Base-by-base conservation (phyloP, 2,113 vertebrate species). In the Seriola aureovittata region DNA sequence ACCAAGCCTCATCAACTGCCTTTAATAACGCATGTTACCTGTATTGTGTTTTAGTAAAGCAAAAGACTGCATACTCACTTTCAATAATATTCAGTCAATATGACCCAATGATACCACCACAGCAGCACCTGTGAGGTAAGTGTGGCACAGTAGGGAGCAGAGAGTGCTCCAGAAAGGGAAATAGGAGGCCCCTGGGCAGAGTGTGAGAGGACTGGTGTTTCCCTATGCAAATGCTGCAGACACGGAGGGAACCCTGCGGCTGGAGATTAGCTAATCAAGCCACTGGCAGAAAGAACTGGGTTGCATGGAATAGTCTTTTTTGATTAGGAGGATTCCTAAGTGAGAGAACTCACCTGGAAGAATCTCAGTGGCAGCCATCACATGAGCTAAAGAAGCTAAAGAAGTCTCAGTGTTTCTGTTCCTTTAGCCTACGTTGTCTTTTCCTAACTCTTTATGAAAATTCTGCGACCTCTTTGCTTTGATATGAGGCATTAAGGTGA, bases 261-360 rank as follows among this genome's bases (percentile, higher is more conserved):
- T 79, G 74, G 42, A 88, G 63, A 82, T 86, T 17, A 82, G 65
- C 64, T 82, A 77, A 89, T 89, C 87, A 86, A 88, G 78, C 42
- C 59, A 57, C 17, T 32, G 64, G 57, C 64, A 75, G 38, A 62
- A 78, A 83, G 69, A 85, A 57, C 25, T 32, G 2, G 50, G 72
- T 13, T 73, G 44, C 10, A 14, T 29, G 55, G 42, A 38, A 71
- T 80, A 75, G 13, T 46, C 6, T 63, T 57, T 55, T 80, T 83
- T 85, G 36, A 87, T 87, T 74, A 74, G 38, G 29, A 76, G 4
- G 46, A 21, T 59, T 82, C 46, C 44, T 74, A 32, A 77, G 71
- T 71, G 55, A 80, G 68, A 78, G 17, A 79, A 75, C 66, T 85
- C 63, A 87, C 82, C 67, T 78, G 60, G 44, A 83, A 60, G 38